These are phyloP conservation scores for Drosophila suzukii DNA, from an alignment of 1,140 invertebrate species.

Conservation along the genomic window DNA sequence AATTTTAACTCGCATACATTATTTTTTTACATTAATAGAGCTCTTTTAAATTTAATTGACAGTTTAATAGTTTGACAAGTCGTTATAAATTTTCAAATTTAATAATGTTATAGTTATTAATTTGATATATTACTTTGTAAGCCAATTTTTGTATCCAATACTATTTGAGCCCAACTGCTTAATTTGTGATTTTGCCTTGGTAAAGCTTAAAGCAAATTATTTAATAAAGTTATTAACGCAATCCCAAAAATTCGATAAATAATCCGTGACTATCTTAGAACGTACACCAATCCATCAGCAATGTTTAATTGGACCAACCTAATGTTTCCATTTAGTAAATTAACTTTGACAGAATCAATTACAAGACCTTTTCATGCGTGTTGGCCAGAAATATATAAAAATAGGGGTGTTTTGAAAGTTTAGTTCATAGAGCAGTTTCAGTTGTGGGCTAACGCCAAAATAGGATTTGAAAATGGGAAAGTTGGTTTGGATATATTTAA, in stretches of 20 bases:
- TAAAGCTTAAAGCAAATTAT: not conserved
- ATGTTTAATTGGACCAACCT: constrained; percentile 10
- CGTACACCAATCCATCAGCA: constrained; percentile 5
- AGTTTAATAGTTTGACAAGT: too few species aligned
- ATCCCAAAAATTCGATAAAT: constrained; percentile 1
- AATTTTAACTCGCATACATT: too few species aligned
- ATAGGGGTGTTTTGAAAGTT: not conserved
- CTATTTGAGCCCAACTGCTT: not conserved
- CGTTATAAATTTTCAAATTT: too few species aligned
- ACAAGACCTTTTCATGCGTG: constrained; percentile 11
- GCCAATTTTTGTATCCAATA: too few species aligned
- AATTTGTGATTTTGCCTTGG: not conserved
- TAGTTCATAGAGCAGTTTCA: not conserved
- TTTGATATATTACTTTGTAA: too few species aligned
- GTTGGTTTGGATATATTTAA: constrained; percentile 1
- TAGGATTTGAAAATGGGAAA: not conserved
- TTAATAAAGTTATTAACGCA: not conserved
- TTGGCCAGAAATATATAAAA: constrained; percentile 18
- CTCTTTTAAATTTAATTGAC: too few species aligned
- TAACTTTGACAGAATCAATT: constrained; percentile 20
- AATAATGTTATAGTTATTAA: too few species aligned
- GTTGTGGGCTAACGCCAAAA: not conserved
- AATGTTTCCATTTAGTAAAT: constrained; percentile 42
- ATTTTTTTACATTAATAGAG: too few species aligned
- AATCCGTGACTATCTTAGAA: constrained; percentile 10